Conservation (phyloP, 2,888 invertebrate genomes). For the Ectemnius cavifrons region DNA sequence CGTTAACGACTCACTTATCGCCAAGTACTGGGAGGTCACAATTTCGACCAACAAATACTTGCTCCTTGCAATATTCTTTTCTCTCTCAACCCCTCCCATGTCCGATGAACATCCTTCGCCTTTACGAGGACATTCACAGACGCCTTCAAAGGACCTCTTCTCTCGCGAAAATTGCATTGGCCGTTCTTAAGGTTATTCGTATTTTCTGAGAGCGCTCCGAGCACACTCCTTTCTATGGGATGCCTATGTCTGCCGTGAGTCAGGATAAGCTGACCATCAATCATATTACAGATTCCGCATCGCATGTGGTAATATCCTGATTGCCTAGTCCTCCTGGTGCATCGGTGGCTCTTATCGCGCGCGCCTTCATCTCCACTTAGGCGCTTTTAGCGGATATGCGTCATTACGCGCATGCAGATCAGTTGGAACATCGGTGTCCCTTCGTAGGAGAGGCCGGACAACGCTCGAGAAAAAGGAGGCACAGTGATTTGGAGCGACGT, state of each 20-base stretch:
- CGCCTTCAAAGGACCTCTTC: neutral
- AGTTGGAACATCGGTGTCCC: constrained; percentile 21
- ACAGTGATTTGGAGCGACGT: constrained; percentile 31
- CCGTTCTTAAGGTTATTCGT: neutral
- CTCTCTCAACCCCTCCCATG: neutral
- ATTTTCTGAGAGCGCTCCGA: neutral
- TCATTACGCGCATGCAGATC: constrained; percentile 31
- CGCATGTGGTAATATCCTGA: neutral
- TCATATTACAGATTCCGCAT: neutral
- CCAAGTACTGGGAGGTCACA: constrained; percentile 59
- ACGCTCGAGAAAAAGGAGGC: constrained; percentile 9
- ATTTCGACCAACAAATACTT: constrained; percentile 30
- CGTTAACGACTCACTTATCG: constrained; percentile 67
- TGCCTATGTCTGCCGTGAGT: neutral
- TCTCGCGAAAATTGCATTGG: neutral
- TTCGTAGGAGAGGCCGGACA: neutral
- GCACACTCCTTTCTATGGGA: neutral
- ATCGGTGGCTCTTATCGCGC: neutral
- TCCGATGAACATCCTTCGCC: constrained; percentile 3
- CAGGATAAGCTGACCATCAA: constrained; percentile 2
- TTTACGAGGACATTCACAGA: constrained; percentile 1
- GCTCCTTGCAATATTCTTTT: neutral
- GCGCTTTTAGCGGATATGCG: constrained; percentile 26
- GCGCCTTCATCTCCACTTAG: too few relatives aligned
- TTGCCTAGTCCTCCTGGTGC: too few relatives aligned